These are phyloP conservation scores for Lapara coniferarum DNA, from an alignment of 2,888 invertebrate species.

Conservation along the genomic window DNA sequence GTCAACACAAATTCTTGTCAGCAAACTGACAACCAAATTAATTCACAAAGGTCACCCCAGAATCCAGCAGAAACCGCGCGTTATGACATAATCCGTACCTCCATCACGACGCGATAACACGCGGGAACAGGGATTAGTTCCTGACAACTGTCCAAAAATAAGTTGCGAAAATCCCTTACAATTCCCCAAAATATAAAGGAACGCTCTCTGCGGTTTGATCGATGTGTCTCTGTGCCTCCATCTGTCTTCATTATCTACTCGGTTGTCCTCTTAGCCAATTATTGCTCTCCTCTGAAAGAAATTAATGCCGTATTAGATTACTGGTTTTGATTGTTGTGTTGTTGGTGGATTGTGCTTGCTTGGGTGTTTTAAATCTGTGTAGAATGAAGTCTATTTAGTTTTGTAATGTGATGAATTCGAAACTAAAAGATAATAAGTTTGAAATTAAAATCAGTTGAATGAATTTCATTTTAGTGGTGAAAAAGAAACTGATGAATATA, in stretches of 20 bases:
- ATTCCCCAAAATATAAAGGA: conserved; percentile 30
- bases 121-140: conserved; percentile 8
- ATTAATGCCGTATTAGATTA: conserved; percentile 32
- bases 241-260: conserved; percentile 41
- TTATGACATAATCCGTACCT: conserved; percentile 9
- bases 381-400: no score
- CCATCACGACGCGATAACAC: not conserved
- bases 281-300: conserved; percentile 26
- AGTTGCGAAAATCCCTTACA: conserved; percentile 11
- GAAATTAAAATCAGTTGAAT: no score
- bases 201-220: conserved; percentile 38
- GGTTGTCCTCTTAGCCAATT: conserved; percentile 13
- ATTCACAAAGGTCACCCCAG: not conserved
- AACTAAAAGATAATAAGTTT: no score
- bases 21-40: not conserved
- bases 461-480: no score
- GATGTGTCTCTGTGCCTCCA: conserved; percentile 36
- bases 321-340: not conserved
- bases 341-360: not conserved
- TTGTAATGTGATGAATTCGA: no score
- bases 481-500: no score
- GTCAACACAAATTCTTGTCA: not conserved
- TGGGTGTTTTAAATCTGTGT: not conserved
- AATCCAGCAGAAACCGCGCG: not conserved
- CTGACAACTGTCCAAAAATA: conserved; percentile 9